These are phyloP conservation scores for Mesoligia furuncula DNA, from an alignment of 2,888 invertebrate genomes.

Conservation along the genomic window DNA sequence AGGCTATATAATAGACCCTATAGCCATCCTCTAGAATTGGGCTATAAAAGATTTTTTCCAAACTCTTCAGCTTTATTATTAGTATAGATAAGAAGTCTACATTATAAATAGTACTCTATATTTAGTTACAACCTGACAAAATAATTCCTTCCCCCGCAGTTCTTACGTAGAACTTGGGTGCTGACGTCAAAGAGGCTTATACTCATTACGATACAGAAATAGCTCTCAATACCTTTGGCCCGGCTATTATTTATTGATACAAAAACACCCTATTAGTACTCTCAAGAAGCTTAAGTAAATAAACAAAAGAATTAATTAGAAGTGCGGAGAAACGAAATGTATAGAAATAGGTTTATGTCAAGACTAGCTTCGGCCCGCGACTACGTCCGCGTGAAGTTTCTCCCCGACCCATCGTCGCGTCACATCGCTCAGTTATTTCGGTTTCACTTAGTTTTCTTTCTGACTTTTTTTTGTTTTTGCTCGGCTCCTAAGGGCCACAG, in stretches of 20 bases:
- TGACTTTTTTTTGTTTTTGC: neutral
- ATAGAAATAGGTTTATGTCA: neutral
- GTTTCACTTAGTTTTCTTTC: too few species aligned
- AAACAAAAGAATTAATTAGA: neutral
- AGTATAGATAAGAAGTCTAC: neutral
- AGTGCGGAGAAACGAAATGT: neutral
- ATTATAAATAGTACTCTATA: neutral
- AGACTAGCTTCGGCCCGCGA: neutral
- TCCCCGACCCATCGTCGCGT: too few species aligned
- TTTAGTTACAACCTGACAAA: neutral
- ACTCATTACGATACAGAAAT: slow-evolving; percentile 30
- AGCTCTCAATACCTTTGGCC: slow-evolving; percentile 2
- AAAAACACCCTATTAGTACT: neutral
- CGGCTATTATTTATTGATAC: slow-evolving; percentile 7
- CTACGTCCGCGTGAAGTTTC: too few species aligned
- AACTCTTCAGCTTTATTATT: too few species aligned
- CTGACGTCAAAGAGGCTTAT: slow-evolving; percentile 31
- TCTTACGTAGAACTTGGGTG: neutral
- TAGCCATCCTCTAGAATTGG: too few species aligned
- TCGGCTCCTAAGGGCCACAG: neutral
- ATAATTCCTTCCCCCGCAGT: neutral
- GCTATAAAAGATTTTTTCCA: too few species aligned
- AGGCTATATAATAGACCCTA: too few species aligned
- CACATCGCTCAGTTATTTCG: too few species aligned
- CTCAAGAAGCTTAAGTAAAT: neutral